phyloP scores from a whole-genome alignment of 2,113 vertebrate genomes.

The Nicator chloris region DNA sequence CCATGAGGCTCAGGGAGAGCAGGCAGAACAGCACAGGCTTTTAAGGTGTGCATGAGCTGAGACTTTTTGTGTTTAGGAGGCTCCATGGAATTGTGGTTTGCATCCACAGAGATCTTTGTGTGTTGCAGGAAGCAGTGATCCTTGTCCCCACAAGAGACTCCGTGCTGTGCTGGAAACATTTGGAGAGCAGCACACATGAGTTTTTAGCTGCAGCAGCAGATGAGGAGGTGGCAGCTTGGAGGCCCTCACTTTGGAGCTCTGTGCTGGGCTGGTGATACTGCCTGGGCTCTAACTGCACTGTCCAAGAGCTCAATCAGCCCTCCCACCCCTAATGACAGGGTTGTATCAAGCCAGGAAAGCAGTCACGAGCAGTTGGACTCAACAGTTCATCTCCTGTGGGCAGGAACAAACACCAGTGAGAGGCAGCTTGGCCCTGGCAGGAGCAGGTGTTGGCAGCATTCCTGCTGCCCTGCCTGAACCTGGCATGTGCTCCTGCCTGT shows the following conservation, averaged over 20 bases:
- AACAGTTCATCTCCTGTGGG: not conserved
- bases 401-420: not conserved
- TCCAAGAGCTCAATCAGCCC: not conserved
- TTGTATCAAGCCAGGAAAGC: not conserved
- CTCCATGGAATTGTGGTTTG: not conserved
- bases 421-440: not conserved
- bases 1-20: not conserved
- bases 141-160: not conserved
- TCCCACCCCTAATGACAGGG: not conserved
- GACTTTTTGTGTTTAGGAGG: not conserved
- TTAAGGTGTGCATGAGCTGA: not conserved
- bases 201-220: not conserved
- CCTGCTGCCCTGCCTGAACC: not conserved
- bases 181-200: not conserved
- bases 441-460: not conserved
- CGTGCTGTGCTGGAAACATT: not conserved
- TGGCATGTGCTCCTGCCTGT: not conserved
- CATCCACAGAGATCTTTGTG: constrained; percentile 28
- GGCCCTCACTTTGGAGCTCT: not conserved
- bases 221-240: not conserved
- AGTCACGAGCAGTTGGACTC: not conserved
- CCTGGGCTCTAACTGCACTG: not conserved
- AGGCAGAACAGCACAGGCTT: not conserved
- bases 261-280: not conserved
- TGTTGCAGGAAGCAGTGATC: not conserved